Conservation (phyloP, 1,140 invertebrate genomes). For the Leguminivora glycinivorella region DNA sequence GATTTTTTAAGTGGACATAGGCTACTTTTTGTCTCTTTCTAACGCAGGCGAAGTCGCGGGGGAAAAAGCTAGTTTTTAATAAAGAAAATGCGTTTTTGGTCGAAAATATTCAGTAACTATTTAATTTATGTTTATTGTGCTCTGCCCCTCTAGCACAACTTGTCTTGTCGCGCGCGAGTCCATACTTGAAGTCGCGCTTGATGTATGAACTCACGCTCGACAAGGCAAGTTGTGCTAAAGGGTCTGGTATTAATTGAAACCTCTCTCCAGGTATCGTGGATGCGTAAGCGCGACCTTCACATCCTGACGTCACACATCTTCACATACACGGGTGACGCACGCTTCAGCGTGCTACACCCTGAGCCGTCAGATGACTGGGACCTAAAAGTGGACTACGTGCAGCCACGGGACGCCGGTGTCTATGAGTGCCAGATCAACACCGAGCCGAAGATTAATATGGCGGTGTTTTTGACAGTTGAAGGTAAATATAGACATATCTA, state of each 20-base stretch:
- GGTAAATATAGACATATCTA: constrained; percentile 76
- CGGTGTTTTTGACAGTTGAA: constrained; percentile 87
- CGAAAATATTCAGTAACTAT: no score
- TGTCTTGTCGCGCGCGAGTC: no score
- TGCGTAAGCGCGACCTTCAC: constrained; percentile 93
- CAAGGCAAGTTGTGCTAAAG: no score
- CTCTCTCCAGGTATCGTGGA: constrained; percentile 90
- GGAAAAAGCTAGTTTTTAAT: no score
- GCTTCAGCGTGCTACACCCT: constrained; percentile 91
- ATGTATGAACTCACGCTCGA: no score
- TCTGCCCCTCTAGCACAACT: no score
- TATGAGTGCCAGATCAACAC: constrained; percentile 94
- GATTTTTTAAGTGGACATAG: no score
- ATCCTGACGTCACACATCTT: constrained; percentile 92
- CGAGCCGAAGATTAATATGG: constrained; percentile 91
- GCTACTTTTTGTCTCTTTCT: no score
- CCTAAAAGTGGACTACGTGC: constrained; percentile 92
- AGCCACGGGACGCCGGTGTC: constrained; percentile 90
- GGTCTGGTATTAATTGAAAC: not conserved
- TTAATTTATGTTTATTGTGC: no score
- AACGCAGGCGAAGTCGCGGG: no score
- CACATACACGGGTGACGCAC: constrained; percentile 92
- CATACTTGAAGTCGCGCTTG: no score
- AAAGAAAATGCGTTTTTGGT: no score
- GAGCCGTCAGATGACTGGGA: constrained; percentile 95